phyloP scores from a whole-genome alignment of 2,113 vertebrate species.

The Antechinus flavipes region DNA sequence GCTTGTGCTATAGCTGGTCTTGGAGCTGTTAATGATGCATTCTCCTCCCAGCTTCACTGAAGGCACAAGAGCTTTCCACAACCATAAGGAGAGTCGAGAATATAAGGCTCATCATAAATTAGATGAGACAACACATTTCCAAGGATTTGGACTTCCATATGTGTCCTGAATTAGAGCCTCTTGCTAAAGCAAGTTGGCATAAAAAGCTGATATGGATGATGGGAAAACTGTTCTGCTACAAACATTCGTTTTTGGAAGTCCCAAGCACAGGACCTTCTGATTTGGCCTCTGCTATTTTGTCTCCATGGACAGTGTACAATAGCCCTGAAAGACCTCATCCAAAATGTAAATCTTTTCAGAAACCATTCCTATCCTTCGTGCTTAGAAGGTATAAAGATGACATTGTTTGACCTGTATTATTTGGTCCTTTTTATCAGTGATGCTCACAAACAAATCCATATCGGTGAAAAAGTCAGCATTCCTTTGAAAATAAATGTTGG shows the following conservation, averaged over 20 bases:
- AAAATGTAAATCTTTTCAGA: conserved; percentile 92
- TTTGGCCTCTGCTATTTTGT: conserved; percentile 86
- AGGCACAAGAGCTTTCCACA: conserved; percentile 91
- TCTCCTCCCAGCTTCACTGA: conserved; percentile 93
- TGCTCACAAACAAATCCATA: conserved; percentile 85
- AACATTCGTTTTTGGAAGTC: conserved; percentile 87
- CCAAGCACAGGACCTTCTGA: conserved; percentile 89
- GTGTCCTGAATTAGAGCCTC: conserved; percentile 93
- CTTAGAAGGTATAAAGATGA: conserved; percentile 92
- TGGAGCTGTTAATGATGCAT: conserved; percentile 90
- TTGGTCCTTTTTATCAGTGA: conserved; percentile 90
- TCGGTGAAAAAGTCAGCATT: conserved; percentile 92
- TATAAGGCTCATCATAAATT: conserved; percentile 91
- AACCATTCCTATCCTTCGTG: conserved; percentile 90
- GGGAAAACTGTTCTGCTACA: conserved; percentile 92
- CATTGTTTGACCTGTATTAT: conserved; percentile 91
- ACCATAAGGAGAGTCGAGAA: conserved; percentile 92
- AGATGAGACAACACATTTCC: conserved; percentile 92
- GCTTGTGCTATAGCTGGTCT: conserved; percentile 88
- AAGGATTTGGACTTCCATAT: conserved; percentile 93
- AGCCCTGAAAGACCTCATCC: conserved; percentile 90
- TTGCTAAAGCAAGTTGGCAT: conserved; percentile 89
- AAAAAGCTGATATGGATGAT: conserved; percentile 94
- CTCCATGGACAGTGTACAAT: conserved; percentile 87
- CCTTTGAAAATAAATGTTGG: conserved; percentile 91